These are phyloP conservation scores for Corythaeola cristata DNA, from an alignment of 2,113 vertebrate species.

Conservation along the genomic window DNA sequence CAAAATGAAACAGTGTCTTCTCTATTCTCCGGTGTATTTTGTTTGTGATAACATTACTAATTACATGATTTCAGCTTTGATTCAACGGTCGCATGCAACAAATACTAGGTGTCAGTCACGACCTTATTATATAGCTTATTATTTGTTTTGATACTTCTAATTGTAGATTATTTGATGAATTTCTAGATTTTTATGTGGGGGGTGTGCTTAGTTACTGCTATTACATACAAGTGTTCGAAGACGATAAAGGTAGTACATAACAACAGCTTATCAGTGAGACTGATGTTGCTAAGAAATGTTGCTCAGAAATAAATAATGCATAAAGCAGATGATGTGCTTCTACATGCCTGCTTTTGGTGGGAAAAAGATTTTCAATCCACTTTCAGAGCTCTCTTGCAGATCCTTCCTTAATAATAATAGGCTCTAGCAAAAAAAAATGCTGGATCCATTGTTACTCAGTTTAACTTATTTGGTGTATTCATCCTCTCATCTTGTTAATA, in stretches of 20 bases:
- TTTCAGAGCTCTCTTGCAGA: background rate
- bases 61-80: background rate
- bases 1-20: background rate
- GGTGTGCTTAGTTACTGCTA: background rate
- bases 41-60: background rate
- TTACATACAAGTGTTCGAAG: background rate
- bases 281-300: background rate
- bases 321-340: background rate
- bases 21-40: background rate
- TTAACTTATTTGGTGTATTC: background rate
- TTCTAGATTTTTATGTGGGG: background rate
- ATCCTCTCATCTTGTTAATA: background rate
- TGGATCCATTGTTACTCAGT: background rate
- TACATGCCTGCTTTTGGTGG: background rate
- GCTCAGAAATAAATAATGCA: slow-evolving; percentile 21
- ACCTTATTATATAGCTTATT: background rate
- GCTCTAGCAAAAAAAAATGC: background rate
- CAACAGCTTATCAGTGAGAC: background rate
- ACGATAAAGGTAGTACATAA: background rate
- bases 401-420: background rate
- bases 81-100: background rate
- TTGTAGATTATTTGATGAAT: background rate
- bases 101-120: background rate
- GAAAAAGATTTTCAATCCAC: background rate
- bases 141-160: background rate